Percentiles rank a stretch among this genome's conserved stretches.
Evolutionary conservation across 1,140 invertebrate genomes (phyloP).

Genomic region (Nymphalis io): DNA sequence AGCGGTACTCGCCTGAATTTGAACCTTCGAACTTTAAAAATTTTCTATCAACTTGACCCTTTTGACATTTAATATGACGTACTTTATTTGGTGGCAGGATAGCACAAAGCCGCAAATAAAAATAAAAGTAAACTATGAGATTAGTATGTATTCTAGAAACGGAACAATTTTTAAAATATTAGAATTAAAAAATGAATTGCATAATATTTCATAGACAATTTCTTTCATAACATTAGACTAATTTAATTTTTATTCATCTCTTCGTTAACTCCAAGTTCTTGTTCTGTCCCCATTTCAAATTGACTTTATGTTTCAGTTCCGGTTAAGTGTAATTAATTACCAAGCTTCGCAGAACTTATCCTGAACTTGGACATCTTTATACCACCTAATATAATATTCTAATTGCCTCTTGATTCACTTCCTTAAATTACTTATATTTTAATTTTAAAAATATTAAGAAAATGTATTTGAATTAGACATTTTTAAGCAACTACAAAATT

Average conservation of each 20-base stretch:
- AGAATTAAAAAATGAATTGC: background rate
- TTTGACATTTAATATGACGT: too few relatives aligned
- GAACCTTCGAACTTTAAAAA: too few relatives aligned
- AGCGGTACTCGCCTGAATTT: too few relatives aligned
- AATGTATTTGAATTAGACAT: too few relatives aligned
- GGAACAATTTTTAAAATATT: background rate
- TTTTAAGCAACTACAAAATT: too few relatives aligned
- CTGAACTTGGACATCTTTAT: constrained; percentile 17
- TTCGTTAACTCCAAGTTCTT: constrained; percentile 18
- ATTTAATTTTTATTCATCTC: constrained; percentile 18
- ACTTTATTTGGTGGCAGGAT: too few relatives aligned
- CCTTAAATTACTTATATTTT: background rate
- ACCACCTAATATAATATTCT: background rate
- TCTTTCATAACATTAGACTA: background rate
- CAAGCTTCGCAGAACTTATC: constrained; percentile 17
- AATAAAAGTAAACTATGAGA: too few relatives aligned
- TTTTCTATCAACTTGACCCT: too few relatives aligned
- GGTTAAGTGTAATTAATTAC: constrained; percentile 36
- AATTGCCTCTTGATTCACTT: background rate
- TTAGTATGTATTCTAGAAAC: too few relatives aligned
- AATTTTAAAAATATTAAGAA: background rate
- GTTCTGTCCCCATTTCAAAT: constrained; percentile 23
- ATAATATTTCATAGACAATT: too few relatives aligned
- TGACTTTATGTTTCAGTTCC: constrained; percentile 32
- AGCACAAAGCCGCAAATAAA: too few relatives aligned